These are phyloP conservation scores for Homarus gammarus DNA, from an alignment of 2,888 invertebrate genomes.

Conservation along the genomic window DNA sequence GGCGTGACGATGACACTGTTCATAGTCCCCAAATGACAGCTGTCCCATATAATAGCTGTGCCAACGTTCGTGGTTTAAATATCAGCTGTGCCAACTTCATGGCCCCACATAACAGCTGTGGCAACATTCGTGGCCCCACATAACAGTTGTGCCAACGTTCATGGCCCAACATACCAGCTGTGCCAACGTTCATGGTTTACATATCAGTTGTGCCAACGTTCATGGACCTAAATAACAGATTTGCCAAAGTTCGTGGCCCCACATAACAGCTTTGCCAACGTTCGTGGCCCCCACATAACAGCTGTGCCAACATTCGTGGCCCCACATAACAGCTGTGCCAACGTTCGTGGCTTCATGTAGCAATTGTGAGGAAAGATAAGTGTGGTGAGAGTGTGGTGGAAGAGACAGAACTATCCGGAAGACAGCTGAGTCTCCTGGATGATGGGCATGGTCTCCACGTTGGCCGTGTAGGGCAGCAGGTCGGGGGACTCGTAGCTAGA, in stretches of 20 bases:
- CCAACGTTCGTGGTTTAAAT: no score
- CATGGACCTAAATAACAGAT: no score
- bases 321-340: neutral
- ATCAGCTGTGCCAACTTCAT: neutral
- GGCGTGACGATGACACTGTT: no score
- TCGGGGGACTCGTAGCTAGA: conserved; percentile 38
- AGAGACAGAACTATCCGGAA: conserved; percentile 29
- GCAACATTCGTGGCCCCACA: neutral
- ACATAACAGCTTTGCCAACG: no score
- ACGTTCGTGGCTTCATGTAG: neutral
- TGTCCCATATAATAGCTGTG: no score
- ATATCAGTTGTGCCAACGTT: neutral
- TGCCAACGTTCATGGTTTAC: no score
- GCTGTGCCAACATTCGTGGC: no score
- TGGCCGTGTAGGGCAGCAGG: conserved; percentile 38
- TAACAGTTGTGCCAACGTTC: no score
- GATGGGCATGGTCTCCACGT: conserved; percentile 63
- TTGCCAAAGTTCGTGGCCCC: no score
- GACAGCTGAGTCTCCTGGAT: conserved; percentile 62
- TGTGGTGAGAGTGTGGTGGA: neutral
- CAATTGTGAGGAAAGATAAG: neutral
- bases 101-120: neutral
- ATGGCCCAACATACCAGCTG: no score
- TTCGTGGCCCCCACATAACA: no score
- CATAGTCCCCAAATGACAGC: no score